Evolutionary conservation across 2,888 invertebrate species (phyloP).

Genomic region (Taphrorychus bicolor): DNA sequence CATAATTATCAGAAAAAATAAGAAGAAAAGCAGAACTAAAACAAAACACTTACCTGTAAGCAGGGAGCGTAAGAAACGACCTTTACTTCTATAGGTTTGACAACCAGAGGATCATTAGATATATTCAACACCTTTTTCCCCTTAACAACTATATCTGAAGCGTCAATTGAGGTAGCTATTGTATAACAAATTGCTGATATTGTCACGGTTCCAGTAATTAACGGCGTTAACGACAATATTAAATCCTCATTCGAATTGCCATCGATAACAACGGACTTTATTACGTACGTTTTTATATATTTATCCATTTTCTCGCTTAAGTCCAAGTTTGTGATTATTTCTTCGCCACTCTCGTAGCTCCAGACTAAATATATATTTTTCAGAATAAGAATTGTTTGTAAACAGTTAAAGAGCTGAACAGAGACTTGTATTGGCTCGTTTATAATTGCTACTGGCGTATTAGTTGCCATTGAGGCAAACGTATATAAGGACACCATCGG

Average conservation of each 20-base stretch:
- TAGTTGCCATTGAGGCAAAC: slow-evolving; percentile 68
- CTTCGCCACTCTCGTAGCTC: slow-evolving; percentile 66
- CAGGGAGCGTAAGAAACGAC: slow-evolving; percentile 83
- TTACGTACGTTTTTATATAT: slow-evolving; percentile 66
- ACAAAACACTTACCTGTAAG: slow-evolving; percentile 78
- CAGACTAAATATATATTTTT: slow-evolving; percentile 77
- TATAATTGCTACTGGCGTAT: slow-evolving; percentile 74
- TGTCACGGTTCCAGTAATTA: slow-evolving; percentile 74
- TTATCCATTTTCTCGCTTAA: slow-evolving; percentile 56
- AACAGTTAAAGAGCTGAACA: slow-evolving; percentile 76
- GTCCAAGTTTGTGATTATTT: slow-evolving; percentile 54
- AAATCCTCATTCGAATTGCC: slow-evolving; percentile 69
- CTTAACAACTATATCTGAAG: slow-evolving; percentile 60
- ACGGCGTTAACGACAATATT: slow-evolving; percentile 75
- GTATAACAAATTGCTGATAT: slow-evolving; percentile 71
- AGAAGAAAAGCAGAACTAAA: too few relatives aligned
- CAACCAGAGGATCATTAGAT: slow-evolving; percentile 54
- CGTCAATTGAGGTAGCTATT: slow-evolving; percentile 51
- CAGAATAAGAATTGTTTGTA: slow-evolving; percentile 74
- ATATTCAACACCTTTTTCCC: slow-evolving; percentile 68
- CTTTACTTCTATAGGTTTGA: slow-evolving; percentile 73
- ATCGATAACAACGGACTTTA: slow-evolving; percentile 65
- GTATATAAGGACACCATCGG: slow-evolving; percentile 79
- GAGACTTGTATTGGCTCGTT: slow-evolving; percentile 85
- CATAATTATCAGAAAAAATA: too few relatives aligned